Conservation (phyloP, 2,113 vertebrate genomes). For the Patagioenas fasciata region DNA sequence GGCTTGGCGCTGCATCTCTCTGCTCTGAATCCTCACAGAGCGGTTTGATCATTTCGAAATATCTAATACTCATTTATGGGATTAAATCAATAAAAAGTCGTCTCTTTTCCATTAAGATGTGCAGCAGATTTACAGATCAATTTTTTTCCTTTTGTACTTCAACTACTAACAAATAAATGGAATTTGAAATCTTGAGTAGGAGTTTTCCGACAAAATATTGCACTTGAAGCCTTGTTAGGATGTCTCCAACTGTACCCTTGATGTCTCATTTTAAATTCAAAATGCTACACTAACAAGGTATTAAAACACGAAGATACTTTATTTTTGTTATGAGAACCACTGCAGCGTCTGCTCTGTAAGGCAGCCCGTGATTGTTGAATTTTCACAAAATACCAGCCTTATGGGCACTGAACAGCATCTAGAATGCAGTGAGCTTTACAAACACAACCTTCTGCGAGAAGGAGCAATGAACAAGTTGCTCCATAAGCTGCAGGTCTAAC, state of each 20-base stretch:
- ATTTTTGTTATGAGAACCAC: background rate
- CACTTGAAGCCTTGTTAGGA: background rate
- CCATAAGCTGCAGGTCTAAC: background rate
- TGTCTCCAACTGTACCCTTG: background rate
- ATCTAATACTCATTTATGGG: constrained; percentile 4
- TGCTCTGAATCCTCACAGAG: background rate
- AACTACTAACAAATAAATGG: constrained; percentile 12
- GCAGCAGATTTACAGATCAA: constrained; percentile 26
- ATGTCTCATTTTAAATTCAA: background rate
- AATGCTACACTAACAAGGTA: background rate
- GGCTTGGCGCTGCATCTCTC: background rate
- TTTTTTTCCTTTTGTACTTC: constrained; percentile 13
- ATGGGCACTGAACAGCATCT: rapidly evolving
- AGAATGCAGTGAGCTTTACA: background rate
- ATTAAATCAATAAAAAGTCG: constrained; percentile 40
- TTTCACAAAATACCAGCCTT: background rate
- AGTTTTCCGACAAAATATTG: constrained; percentile 7
- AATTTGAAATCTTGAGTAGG: constrained; percentile 7
- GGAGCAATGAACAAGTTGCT: background rate
- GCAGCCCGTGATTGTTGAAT: background rate
- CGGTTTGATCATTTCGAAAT: constrained; percentile 14
- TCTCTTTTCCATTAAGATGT: constrained; percentile 28
- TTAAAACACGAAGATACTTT: background rate
- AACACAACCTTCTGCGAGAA: background rate
- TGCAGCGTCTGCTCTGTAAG: background rate